Evolutionary conservation across 1,140 invertebrate species (phyloP).

Genomic region (Drosophila serrata): DNA sequence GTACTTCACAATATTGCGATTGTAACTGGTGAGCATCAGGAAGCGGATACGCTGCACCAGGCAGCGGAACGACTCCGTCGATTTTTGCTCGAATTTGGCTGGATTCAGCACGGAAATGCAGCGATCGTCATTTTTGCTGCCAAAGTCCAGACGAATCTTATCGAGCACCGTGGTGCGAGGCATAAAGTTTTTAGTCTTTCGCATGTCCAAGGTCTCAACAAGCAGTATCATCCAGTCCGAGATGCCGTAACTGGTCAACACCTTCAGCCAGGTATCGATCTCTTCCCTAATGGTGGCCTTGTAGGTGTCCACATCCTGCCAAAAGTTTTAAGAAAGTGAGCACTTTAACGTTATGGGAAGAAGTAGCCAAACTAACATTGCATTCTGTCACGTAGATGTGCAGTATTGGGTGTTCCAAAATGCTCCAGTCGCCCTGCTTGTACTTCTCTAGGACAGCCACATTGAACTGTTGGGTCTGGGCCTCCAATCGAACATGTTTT

Average conservation of each 20-base stretch:
- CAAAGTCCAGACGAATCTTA: constrained; percentile 97
- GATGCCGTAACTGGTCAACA: constrained; percentile 90
- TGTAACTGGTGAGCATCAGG: constrained; percentile 94
- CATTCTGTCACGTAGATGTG: constrained; percentile 98
- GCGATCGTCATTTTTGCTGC: constrained; percentile 94
- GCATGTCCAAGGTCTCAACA: constrained; percentile 96
- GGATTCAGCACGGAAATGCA: constrained; percentile 97
- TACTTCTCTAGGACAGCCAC: constrained; percentile 89
- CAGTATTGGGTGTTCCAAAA: constrained; percentile 95
- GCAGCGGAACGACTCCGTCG: constrained; percentile 95
- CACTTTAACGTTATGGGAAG: background rate
- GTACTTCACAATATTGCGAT: constrained; percentile 93
- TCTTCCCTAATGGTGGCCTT: constrained; percentile 94
- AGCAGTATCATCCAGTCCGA: constrained; percentile 97
- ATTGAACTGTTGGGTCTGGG: constrained; percentile 93
- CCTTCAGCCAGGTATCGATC: constrained; percentile 94
- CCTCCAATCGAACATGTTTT: constrained; percentile 93
- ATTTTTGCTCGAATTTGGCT: constrained; percentile 94
- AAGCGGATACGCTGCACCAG: constrained; percentile 93
- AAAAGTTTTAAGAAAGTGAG: background rate
- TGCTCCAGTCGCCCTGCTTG: constrained; percentile 88
- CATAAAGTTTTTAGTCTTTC: constrained; percentile 96
- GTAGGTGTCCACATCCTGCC: constrained; percentile 95
- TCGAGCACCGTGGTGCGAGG: constrained; percentile 97
- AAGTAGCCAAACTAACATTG: constrained; percentile 87